phyloP scores from a whole-genome alignment of 2,797 vertebrate genomes.

The Lepus townsendii region DNA sequence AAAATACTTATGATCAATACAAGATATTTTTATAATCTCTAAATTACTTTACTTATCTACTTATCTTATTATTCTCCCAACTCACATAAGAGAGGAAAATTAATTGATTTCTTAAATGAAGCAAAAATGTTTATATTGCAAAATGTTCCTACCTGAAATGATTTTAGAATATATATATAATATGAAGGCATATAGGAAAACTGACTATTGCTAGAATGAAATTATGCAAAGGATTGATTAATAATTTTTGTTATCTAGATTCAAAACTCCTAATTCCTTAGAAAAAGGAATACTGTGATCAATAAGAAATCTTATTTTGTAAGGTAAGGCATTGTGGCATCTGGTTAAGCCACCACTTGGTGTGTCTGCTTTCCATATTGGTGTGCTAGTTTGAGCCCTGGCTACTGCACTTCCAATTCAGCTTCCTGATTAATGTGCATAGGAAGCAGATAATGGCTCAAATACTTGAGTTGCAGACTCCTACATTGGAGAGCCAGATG shows the following conservation, averaged over 20 bases:
- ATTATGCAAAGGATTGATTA: not conserved
- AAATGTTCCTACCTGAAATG: not conserved
- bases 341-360: too few relatives aligned
- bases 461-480: too few relatives aligned
- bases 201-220: not conserved
- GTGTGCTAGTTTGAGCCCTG: too few relatives aligned
- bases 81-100: not conserved
- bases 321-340: too few relatives aligned
- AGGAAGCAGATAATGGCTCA: too few relatives aligned
- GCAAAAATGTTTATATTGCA: constrained; percentile 32
- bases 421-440: too few relatives aligned
- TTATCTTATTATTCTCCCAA: not conserved
- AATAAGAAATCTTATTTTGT: not conserved
- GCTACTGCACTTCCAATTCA: too few relatives aligned
- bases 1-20: not conserved
- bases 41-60: constrained; percentile 41
- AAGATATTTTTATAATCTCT: not conserved
- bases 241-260: not conserved
- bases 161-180: not conserved
- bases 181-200: not conserved
- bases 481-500: too few relatives aligned
- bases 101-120: not conserved
- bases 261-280: not conserved
- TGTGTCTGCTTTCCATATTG: too few relatives aligned
- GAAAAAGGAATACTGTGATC: not conserved